These are phyloP conservation scores for Chaetura pelagica DNA, from an alignment of 2,113 vertebrate species.

Conservation along the genomic window DNA sequence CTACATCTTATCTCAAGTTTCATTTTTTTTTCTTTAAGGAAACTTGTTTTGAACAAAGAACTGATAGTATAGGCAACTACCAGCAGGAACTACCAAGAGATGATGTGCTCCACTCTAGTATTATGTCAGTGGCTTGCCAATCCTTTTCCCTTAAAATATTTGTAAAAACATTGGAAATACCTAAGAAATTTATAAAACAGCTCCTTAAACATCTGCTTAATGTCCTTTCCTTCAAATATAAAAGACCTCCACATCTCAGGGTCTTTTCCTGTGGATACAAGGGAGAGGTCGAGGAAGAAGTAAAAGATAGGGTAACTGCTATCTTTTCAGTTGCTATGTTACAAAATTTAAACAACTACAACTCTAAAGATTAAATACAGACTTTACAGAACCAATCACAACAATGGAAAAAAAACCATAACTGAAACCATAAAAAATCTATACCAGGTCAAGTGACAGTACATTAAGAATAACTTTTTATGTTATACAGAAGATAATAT, in stretches of 20 bases:
- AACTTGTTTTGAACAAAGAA: slow-evolving; percentile 25
- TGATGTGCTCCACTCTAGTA: background rate
- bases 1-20: background rate
- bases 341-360: slow-evolving; percentile 9
- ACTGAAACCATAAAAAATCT: slow-evolving; percentile 33
- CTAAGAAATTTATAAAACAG: slow-evolving; percentile 63
- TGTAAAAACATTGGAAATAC: slow-evolving; percentile 60
- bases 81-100: background rate
- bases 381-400: slow-evolving; percentile 41
- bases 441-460: background rate
- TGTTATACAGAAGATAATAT: slow-evolving; percentile 45
- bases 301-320: background rate
- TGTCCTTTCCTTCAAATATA: slow-evolving; percentile 53
- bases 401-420: slow-evolving; percentile 7
- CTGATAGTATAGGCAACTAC: background rate
- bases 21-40: background rate
- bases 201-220: slow-evolving; percentile 67
- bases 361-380: slow-evolving; percentile 42
- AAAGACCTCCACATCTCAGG: slow-evolving; percentile 1
- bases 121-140: slow-evolving; percentile 25
- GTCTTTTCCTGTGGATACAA: background rate
- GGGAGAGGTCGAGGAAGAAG: background rate
- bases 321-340: background rate
- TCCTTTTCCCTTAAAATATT: slow-evolving; percentile 44
- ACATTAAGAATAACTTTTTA: slow-evolving; percentile 32